These are phyloP conservation scores for Apamea anceps DNA, from an alignment of 2,888 invertebrate species.

Conservation along the genomic window DNA sequence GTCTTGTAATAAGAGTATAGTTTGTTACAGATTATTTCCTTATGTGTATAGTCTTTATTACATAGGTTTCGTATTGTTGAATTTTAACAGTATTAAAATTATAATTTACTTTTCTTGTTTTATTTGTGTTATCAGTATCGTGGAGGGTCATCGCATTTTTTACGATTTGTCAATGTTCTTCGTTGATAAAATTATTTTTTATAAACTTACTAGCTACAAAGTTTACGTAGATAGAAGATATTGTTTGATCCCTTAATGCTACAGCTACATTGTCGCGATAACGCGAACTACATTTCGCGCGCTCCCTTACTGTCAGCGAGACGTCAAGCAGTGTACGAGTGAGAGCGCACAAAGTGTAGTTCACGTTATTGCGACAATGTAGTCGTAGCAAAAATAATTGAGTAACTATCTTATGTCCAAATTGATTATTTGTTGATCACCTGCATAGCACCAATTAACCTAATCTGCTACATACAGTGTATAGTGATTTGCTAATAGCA, in stretches of 20 bases:
- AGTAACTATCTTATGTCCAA: too few species aligned
- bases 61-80: conserved; percentile 88
- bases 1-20: conserved; percentile 59
- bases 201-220: neutral
- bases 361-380: neutral
- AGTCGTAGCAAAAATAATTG: neutral
- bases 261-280: neutral
- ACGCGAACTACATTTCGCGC: neutral
- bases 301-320: neutral
- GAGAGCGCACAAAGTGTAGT: neutral
- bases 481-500: neutral
- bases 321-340: neutral
- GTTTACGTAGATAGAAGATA: neutral
- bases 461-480: neutral
- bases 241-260: neutral
- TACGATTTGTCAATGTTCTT: conserved; percentile 22
- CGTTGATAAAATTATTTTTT: conserved; percentile 30
- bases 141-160: conserved; percentile 20
- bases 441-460: neutral
- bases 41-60: conserved; percentile 83
- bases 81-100: conserved; percentile 89
- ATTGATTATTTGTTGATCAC: neutral
- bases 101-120: conserved; percentile 65
- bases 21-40: conserved; percentile 77
- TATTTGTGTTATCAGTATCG: conserved; percentile 40